Conservation (phyloP, 2,797 vertebrate species). For the Dipus sagitta region DNA sequence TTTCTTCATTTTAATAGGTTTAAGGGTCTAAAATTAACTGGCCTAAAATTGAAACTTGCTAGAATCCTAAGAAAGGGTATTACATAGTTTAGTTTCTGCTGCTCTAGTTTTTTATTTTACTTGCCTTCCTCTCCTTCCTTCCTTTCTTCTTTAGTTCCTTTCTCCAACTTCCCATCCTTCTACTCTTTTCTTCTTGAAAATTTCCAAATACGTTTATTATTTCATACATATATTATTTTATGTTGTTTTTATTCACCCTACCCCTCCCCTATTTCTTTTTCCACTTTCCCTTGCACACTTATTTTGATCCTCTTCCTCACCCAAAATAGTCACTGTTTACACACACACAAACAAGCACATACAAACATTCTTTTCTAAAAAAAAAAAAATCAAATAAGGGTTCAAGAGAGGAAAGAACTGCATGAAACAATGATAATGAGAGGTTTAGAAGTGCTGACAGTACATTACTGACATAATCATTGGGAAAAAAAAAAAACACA, state of each 20-base stretch:
- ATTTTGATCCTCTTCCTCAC: not conserved
- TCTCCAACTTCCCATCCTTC: too few species aligned
- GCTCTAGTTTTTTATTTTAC: not conserved
- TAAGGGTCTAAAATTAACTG: not conserved
- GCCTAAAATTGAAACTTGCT: slow-evolving; percentile 30
- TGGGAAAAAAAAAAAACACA: not conserved
- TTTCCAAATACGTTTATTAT: not conserved
- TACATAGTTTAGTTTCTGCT: not conserved
- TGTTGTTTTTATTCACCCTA: not conserved
- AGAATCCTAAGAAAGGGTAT: not conserved
- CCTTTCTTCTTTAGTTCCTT: not conserved
- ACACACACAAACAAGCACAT: too few species aligned
- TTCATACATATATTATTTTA: not conserved
- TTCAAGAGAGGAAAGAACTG: not conserved
- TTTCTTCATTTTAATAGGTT: not conserved
- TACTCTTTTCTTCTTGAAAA: too few species aligned
- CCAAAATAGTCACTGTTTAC: not conserved
- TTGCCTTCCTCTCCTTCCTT: not conserved
- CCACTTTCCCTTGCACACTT: not conserved
- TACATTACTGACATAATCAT: too few species aligned
- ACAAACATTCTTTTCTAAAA: too few species aligned
- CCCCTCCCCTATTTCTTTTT: not conserved
- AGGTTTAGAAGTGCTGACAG: not conserved
- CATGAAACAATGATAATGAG: not conserved
- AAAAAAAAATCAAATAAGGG: too few species aligned